Evolutionary conservation across 2,888 invertebrate species (phyloP).

Genomic region (Tolmerus cingulatus): DNA sequence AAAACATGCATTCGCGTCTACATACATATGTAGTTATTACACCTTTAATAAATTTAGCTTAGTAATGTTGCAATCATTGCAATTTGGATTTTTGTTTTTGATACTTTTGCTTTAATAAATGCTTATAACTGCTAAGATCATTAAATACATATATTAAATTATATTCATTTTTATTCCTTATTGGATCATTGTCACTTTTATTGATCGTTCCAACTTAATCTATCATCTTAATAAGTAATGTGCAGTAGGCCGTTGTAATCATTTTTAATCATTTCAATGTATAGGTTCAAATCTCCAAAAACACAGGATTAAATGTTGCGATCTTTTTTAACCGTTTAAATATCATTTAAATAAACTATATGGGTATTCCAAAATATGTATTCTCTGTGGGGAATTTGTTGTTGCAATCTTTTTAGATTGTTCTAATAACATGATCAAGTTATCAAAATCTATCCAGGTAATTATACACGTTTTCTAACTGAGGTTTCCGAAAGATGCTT

Average conservation of each 20-base stretch:
- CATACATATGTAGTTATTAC: too few species aligned
- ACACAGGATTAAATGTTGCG: not conserved
- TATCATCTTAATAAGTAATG: not conserved
- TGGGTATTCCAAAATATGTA: too few species aligned
- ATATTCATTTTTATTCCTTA: too few species aligned
- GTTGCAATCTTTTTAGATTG: not conserved
- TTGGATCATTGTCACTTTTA: too few species aligned
- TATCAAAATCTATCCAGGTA: too few species aligned
- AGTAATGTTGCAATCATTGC: too few species aligned
- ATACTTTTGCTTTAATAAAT: not conserved
- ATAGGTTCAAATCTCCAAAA: too few species aligned
- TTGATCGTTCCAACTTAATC: not conserved
- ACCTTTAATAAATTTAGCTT: not conserved
- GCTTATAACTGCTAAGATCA: too few species aligned
- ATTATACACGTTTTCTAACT: too few species aligned
- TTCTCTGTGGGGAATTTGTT: not conserved
- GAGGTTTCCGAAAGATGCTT: too few species aligned
- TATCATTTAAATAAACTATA: too few species aligned
- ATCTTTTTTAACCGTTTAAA: not conserved
- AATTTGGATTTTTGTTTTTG: not conserved
- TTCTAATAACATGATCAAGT: not conserved
- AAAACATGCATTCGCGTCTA: not conserved
- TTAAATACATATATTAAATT: not conserved
- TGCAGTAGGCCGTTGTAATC: too few species aligned
- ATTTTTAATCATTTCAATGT: not conserved